A percentile compares a stretch with the other conserved stretches of the same genome.
These are phyloP conservation scores for Herminia tarsipennalis DNA, from an alignment of 2,888 invertebrate species.

Conservation along the genomic window DNA sequence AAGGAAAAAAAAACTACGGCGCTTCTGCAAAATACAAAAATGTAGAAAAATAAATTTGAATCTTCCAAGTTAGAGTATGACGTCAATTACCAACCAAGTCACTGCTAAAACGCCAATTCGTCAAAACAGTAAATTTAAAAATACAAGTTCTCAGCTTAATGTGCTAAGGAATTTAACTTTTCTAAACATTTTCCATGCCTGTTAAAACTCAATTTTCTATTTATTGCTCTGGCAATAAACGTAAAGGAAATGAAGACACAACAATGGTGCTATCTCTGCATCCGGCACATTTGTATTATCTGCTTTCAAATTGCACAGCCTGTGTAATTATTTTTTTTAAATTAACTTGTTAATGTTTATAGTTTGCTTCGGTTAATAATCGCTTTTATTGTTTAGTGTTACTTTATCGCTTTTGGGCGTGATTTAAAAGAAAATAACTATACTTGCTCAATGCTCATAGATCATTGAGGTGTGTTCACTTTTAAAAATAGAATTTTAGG, in stretches of 20 bases:
- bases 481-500: not conserved
- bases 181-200: conserved; percentile 48
- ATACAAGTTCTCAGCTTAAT: conserved; percentile 3
- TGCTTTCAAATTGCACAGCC: conserved; percentile 57
- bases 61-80: no score
- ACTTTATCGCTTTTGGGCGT: not conserved
- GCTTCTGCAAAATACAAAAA: no score
- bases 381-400: conserved; percentile 4
- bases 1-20: no score
- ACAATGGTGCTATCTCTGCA: conserved; percentile 66
- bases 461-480: not conserved
- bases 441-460: no score
- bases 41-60: no score
- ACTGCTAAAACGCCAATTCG: no score
- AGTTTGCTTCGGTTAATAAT: conserved; percentile 29
- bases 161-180: no score
- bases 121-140: conserved; percentile 4
- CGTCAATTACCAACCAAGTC: no score
- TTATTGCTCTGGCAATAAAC: conserved; percentile 57
- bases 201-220: conserved; percentile 59
- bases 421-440: not conserved
- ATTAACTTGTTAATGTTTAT: conserved; percentile 67
- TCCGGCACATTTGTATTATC: conserved; percentile 68
- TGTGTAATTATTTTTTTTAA: conserved; percentile 65
- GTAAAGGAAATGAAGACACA: conserved; percentile 64